A percentile compares a stretch with the other conserved stretches of the same genome.
Evolutionary conservation across 1,140 invertebrate genomes (phyloP).

Genomic region (Aphelinus atriplicis): DNA sequence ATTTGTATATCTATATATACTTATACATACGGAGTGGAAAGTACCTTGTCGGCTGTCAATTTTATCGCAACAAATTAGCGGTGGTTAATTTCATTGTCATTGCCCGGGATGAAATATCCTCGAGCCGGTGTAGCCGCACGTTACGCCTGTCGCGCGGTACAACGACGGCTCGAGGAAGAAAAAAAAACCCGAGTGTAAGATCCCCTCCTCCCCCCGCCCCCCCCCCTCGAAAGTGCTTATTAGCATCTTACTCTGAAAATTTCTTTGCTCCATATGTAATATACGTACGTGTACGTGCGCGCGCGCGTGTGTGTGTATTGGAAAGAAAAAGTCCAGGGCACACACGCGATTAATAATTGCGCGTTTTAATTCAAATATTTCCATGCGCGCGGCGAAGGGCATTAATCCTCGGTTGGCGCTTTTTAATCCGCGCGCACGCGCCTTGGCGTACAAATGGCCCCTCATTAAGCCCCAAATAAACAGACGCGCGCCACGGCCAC

Average conservation of each 20-base stretch:
- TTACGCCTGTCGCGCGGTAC: too few species aligned
- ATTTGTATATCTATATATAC: too few species aligned
- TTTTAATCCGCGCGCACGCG: constrained; percentile 1
- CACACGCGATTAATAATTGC: neutral
- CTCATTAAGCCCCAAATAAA: constrained; percentile 16
- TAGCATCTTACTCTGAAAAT: neutral
- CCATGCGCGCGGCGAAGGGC: neutral
- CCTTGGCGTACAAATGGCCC: neutral
- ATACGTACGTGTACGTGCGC: too few species aligned
- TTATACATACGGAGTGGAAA: too few species aligned
- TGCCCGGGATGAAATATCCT: too few species aligned
- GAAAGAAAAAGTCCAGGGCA: neutral
- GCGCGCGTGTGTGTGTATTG: constrained; percentile 4
- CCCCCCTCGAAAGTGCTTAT: constrained; percentile 13
- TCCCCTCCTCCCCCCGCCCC: neutral
- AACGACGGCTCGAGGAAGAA: too few species aligned
- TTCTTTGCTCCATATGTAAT: too few species aligned
- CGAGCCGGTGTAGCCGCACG: too few species aligned
- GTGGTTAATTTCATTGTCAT: too few species aligned
- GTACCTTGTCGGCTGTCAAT: too few species aligned
- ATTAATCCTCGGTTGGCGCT: constrained; percentile 5
- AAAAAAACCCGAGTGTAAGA: too few species aligned
- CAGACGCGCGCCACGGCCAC: neutral
- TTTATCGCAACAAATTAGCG: too few species aligned
- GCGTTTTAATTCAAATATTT: constrained; percentile 20